phyloP scores from a whole-genome alignment of 2,113 vertebrate genomes.

The Bubo bubo region DNA sequence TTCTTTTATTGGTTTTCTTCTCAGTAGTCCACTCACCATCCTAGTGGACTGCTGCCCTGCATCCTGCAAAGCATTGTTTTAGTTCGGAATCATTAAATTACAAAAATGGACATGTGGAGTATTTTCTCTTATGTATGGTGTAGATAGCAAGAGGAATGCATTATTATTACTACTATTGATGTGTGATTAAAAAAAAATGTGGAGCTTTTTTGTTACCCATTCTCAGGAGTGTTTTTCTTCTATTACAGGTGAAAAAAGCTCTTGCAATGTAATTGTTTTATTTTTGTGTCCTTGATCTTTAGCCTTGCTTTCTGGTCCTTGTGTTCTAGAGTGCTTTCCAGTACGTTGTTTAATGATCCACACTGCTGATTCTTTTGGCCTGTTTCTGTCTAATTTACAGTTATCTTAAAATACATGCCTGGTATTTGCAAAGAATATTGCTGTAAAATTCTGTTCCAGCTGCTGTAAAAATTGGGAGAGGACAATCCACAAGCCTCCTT shows the following conservation, averaged over 20 bases:
- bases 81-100: background rate
- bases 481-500: background rate
- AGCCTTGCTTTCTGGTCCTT: background rate
- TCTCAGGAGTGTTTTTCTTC: background rate
- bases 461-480: background rate
- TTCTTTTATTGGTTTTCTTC: background rate
- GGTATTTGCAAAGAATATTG: background rate
- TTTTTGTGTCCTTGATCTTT: background rate
- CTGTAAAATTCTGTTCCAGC: background rate
- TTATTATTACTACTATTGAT: background rate
- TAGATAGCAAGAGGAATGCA: background rate
- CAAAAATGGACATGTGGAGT: background rate
- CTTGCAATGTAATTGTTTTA: background rate
- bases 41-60: background rate
- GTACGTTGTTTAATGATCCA: background rate
- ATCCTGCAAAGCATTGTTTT: background rate
- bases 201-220: background rate
- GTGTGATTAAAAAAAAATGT: rapidly evolving
- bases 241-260: background rate
- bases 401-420: background rate
- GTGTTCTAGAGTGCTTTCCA: background rate
- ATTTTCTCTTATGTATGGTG: background rate
- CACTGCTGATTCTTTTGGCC: background rate
- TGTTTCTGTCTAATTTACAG: background rate
- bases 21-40: background rate